Percentiles rank a stretch among this genome's conserved stretches.
Conservation (phyloP, 2,888 invertebrate genomes). For the Allolobophora icterica region DNA sequence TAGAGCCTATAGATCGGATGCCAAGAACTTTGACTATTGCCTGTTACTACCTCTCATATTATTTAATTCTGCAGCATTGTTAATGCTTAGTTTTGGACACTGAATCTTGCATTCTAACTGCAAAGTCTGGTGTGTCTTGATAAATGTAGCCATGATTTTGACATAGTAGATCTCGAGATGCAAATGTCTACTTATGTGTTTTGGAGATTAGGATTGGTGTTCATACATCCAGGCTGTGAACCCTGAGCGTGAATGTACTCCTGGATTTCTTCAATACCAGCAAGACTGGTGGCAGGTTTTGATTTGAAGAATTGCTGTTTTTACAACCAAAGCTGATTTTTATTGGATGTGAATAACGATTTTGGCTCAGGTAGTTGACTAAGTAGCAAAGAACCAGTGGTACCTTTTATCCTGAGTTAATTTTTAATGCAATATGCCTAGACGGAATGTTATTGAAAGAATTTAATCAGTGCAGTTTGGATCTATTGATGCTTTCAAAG, state of each 20-base stretch:
- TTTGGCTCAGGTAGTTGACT: too few species aligned
- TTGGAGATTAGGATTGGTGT: background rate
- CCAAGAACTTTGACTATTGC: background rate
- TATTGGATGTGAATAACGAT: too few species aligned
- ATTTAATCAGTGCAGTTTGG: background rate
- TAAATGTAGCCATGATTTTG: background rate
- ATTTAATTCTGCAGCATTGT: background rate
- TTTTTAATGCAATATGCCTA: background rate
- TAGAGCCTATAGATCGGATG: background rate
- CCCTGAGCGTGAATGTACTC: background rate
- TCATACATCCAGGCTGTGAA: background rate
- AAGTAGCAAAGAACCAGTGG: too few species aligned
- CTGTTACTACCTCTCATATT: background rate
- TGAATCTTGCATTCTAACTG: background rate
- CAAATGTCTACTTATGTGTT: background rate
- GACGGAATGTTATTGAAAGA: background rate
- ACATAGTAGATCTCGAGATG: background rate
- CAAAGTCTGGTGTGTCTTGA: too few species aligned
- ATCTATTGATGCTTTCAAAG: background rate
- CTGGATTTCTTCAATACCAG: background rate
- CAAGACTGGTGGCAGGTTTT: too few species aligned
- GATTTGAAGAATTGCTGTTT: too few species aligned
- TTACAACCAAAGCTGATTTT: too few species aligned
- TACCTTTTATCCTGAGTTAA: background rate
- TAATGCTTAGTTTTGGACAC: background rate